phyloP scores from a whole-genome alignment of 2,113 vertebrate genomes.

The Strix aluco region DNA sequence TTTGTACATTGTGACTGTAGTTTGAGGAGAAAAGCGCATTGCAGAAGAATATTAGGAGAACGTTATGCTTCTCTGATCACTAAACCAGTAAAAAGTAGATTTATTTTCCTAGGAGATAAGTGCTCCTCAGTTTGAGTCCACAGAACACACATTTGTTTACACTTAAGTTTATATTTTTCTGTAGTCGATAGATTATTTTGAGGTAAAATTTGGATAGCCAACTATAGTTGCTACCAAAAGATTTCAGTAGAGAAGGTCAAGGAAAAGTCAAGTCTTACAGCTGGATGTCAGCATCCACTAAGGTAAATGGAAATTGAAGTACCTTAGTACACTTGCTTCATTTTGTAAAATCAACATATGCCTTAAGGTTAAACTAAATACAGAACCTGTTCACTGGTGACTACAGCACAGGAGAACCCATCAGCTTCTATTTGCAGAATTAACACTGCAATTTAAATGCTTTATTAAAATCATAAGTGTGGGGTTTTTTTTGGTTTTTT shows the following conservation, averaged over 20 bases:
- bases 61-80: not conserved
- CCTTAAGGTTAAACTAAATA: conserved; percentile 42
- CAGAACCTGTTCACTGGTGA: conserved; percentile 14
- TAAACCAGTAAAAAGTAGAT: conserved; percentile 6
- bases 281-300: not conserved
- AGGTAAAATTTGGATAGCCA: not conserved
- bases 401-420: not conserved
- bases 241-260: not conserved
- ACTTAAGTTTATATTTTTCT: conserved; percentile 23
- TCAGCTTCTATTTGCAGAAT: conserved; percentile 17
- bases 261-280: conserved; percentile 12
- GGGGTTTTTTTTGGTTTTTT: too few relatives aligned
- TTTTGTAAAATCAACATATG: conserved; percentile 50
- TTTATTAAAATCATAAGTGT: not conserved
- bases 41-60: not conserved
- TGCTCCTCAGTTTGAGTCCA: not conserved
- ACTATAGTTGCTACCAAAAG: not conserved
- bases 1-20: not conserved
- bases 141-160: not conserved
- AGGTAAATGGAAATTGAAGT: conserved; percentile 32
- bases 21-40: conserved; percentile 30
- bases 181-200: not conserved
- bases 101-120: not conserved
- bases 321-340: conserved; percentile 1
- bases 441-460: not conserved